Conservation (phyloP, 2,797 vertebrate species). For the Lagodon rhomboides region DNA sequence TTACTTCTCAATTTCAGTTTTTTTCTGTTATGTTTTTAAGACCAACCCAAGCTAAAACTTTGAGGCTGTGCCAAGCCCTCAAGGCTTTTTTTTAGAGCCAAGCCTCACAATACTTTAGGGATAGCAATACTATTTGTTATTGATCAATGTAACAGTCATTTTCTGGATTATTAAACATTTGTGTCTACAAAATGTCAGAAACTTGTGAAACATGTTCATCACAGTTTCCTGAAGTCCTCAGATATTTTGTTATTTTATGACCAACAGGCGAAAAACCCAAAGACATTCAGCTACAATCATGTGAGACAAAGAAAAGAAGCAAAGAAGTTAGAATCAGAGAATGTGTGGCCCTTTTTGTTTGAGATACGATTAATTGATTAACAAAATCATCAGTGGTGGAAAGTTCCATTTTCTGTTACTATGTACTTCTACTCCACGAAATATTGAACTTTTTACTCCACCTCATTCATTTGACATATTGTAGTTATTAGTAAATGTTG, state of each 20-base stretch:
- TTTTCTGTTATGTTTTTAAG: constrained; percentile 16
- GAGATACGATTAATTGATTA: not conserved
- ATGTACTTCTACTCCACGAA: not conserved
- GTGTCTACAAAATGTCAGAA: not conserved
- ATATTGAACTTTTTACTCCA: too few species aligned
- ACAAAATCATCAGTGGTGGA: not conserved
- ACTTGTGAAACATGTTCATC: not conserved
- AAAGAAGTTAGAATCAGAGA: not conserved
- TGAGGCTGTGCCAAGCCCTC: not conserved
- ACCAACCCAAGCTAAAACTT: not conserved
- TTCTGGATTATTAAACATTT: constrained; percentile 1
- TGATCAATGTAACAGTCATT: not conserved
- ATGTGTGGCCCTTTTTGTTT: not conserved
- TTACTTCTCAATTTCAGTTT: constrained; percentile 7
- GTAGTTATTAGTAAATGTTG: too few species aligned
- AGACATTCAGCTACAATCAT: not conserved
- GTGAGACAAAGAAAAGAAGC: not conserved
- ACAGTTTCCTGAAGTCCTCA: not conserved
- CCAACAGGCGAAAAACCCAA: not conserved
- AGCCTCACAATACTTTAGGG: not conserved
- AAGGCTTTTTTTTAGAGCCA: not conserved
- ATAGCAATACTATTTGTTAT: not conserved
- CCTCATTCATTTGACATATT: too few species aligned
- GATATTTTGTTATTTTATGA: not conserved
- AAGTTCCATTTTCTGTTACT: not conserved